Base-by-base conservation (phyloP, 1,140 invertebrate species). In the Condylostylus longicornis region DNA sequence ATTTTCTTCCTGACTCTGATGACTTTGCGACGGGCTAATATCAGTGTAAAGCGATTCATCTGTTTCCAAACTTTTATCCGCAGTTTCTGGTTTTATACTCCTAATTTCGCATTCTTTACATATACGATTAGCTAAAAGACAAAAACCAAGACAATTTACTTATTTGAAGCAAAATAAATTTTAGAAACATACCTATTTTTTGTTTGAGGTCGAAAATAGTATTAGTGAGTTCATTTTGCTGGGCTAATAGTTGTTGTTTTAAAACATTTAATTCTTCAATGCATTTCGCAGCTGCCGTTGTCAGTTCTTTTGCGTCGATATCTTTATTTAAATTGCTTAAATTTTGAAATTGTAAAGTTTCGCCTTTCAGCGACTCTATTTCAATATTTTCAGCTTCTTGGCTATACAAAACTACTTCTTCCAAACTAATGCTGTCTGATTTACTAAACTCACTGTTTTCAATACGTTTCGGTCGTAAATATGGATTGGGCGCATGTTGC, bases 391-490 rank as follows among this genome's bases (percentile, higher is more conserved):
- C 25, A 21, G 31, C 37, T 3, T 22, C 18, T 20, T 30, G 34
- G 2, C 12, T 32, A 20, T 74, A 74, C 8, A 79, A 71, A 27
- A 79, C 53, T 58, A 83, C 80, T 60, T 83, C 78, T 55, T 84
- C 79, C 41, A 83, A 65, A 53, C 78, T 82, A 28, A 68, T 63
- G 46, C 78, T 71, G 42, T 56, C 63, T 6, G 35, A 46, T 41
- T 42, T 42, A 54, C 65, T 33, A 5, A 38, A 51, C 35, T 14
- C 45, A 35, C 30, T 29, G 33, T 39, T 19, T 4, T 41, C 43
- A 58, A 70, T 66, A 47, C 66, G 58, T 48, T 66, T 69, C 21
- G 62, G 53, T 44, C 58, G 47, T 27, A 65, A 42, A 48, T 64
- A 62, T 2, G 58, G 58, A 45, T 69, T 69, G 36, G 72, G 66